Base-by-base conservation (phyloP, 1,140 invertebrate species). In the Hylyphantes graminicola region DNA sequence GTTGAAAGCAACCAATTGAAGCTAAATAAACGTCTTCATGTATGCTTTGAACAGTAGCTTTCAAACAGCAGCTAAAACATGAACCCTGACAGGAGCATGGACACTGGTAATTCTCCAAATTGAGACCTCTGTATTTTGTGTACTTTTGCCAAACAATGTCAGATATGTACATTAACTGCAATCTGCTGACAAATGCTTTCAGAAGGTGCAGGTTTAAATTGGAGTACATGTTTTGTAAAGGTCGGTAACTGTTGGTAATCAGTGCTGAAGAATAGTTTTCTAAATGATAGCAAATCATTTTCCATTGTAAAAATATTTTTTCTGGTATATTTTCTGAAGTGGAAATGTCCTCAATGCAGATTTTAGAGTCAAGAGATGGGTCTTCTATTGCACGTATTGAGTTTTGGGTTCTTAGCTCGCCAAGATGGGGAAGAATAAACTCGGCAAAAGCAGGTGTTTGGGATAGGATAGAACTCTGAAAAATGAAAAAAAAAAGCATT, bases 121-220 rank as follows among this genome's bases (percentile, higher is more conserved):
- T 74, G 15, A 74, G 35, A 7, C 7, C 8, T 11, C 80, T 57
- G 17, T 63, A 65, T 17, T 55, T 4, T 54, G 15, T 75, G 19
- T 83, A 83, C 50, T 74, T 83, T 50, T 83, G 21, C 80, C 80
- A 83, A 2, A 83, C 72, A 48, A 74, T n/a, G 21, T 74, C 53
- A n/a, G 72, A 50, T 19, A 57, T 6, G 67, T 65, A 83, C 50
- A 83, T 83, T 7, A 55, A 50, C 4, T 65, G 70, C 12, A 83
- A 67, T 48, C 17, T 64, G 10, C 35, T 55, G 7, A 74, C 17
- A 67, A 55, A 67, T 11, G 55, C 65, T 65, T 75, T 83, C 8
- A 83, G 51, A 0, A 54, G 21, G 35, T 17, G 67, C 7, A 83
- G 11, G 57, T 83, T 83, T 10, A 74, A 75, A 75, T 64, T 51